Percentiles rank a stretch among this genome's conserved stretches.
Conservation (phyloP, 2,888 invertebrate genomes). For the Syrista parreyssii region DNA sequence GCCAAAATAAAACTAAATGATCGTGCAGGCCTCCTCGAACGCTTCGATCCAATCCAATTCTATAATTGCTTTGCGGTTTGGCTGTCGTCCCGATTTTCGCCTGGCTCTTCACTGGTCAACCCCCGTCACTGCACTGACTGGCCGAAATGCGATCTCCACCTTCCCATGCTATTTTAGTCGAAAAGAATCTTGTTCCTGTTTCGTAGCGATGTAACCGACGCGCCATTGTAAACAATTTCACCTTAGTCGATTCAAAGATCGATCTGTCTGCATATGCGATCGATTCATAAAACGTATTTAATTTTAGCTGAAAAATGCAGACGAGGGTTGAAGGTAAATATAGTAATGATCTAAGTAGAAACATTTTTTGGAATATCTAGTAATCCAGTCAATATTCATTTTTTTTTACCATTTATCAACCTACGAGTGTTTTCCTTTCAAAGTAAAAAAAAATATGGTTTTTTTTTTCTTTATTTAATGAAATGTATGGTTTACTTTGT, state of each 20-base stretch:
- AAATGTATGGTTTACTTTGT: no score
- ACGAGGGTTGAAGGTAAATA: neutral
- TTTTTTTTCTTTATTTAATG: no score
- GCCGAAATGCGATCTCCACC: constrained; percentile 64
- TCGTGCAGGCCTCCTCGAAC: constrained; percentile 52
- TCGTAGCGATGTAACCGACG: constrained; percentile 46
- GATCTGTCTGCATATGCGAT: neutral
- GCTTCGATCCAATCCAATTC: constrained; percentile 57
- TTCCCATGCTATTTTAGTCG: constrained; percentile 61
- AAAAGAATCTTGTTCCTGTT: constrained; percentile 56
- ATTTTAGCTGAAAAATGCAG: neutral
- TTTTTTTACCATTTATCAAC: neutral
- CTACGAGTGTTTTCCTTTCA: neutral
- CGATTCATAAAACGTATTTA: neutral
- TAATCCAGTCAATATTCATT: neutral
- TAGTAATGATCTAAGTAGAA: neutral
- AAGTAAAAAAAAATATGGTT: no score
- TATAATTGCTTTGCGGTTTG: constrained; percentile 64
- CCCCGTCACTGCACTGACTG: constrained; percentile 48
- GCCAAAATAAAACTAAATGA: constrained; percentile 64
- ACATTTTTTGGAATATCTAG: neutral
- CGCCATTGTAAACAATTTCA: constrained; percentile 42
- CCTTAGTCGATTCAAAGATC: neutral
- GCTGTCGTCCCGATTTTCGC: constrained; percentile 60
- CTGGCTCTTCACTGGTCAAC: constrained; percentile 47